A percentile compares a stretch with the other conserved stretches of the same genome.
Evolutionary conservation across 2,113 vertebrate genomes (phyloP).

Genomic region (Oreotragus oreotragus): DNA sequence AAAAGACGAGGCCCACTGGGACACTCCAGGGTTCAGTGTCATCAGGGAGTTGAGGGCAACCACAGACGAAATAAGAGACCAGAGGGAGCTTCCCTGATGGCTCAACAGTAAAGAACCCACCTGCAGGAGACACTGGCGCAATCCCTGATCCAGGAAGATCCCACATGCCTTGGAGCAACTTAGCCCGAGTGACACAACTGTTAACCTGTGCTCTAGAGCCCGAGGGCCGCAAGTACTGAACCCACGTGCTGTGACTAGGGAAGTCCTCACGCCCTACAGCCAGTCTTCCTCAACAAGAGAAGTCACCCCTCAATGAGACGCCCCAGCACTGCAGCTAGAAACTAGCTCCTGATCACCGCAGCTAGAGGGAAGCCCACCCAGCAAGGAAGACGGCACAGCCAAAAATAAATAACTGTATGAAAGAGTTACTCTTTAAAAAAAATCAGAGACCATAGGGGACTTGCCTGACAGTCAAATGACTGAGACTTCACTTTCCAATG

Average conservation of each 20-base stretch:
- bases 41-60: neutral
- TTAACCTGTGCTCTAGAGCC: neutral
- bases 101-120: neutral
- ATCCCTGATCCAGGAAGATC: neutral
- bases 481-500: neutral
- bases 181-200: neutral
- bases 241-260: neutral
- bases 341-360: neutral
- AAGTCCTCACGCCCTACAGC: neutral
- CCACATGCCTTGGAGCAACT: neutral
- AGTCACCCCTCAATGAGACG: neutral
- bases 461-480: neutral
- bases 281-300: neutral
- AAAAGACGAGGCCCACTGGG: rapidly evolving
- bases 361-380: neutral
- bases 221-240: neutral
- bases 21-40: neutral
- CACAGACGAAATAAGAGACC: neutral
- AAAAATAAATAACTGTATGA: neutral
- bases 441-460: neutral
- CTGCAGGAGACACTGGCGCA: neutral
- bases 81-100: neutral
- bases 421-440: neutral
- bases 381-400: neutral
- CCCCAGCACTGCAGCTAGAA: neutral